Percentiles rank a stretch among this genome's conserved stretches.
Conservation (phyloP, 2,797 vertebrate genomes). For the Dallia pectoralis region DNA sequence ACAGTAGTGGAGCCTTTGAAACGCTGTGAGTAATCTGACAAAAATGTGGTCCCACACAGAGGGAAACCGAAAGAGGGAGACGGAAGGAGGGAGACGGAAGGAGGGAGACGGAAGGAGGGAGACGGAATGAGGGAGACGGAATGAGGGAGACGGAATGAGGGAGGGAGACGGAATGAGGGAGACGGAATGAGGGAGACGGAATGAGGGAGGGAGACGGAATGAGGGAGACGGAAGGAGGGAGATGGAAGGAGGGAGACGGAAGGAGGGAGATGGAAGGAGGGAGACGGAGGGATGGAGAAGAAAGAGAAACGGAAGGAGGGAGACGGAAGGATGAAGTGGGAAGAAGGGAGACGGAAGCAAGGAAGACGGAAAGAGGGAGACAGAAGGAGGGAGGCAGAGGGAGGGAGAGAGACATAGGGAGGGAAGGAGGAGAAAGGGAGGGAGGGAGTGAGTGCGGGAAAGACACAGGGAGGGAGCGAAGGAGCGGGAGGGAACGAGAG, state of each 20-base stretch:
- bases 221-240: background rate
- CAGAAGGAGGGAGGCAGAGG: background rate
- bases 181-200: background rate
- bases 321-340: too few species aligned
- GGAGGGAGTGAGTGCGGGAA: background rate
- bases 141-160: background rate
- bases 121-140: background rate
- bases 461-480: background rate
- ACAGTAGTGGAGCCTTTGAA: slow-evolving; percentile 51
- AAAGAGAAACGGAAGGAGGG: too few species aligned
- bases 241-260: background rate
- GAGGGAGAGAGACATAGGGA: background rate
- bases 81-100: slow-evolving; percentile 11
- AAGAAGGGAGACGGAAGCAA: background rate
- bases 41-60: slow-evolving; percentile 43
- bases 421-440: background rate
- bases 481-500: too few species aligned
- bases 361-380: too few species aligned
- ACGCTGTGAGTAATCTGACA: slow-evolving; percentile 61
- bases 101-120: slow-evolving; percentile 6
- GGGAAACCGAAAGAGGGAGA: background rate
- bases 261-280: background rate
- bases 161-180: background rate
- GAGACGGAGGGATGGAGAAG: background rate
- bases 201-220: background rate